phyloP scores from a whole-genome alignment of 2,797 vertebrate species.

The Aldrovandia affinis region DNA sequence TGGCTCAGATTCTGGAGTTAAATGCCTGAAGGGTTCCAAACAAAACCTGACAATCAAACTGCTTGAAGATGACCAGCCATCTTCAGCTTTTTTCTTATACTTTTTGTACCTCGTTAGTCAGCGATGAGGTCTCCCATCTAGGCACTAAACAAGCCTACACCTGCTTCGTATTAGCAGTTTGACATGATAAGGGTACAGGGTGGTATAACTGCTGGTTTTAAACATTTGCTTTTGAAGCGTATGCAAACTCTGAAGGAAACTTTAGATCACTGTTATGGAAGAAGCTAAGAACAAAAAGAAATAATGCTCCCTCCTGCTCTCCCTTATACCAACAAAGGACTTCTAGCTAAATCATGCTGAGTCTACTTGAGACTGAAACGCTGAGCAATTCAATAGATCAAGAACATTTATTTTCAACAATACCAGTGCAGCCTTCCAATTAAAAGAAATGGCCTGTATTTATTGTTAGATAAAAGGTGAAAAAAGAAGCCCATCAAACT shows the following conservation, averaged over 20 bases:
- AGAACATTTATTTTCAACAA: conserved; percentile 53
- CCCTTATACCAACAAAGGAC: conserved; percentile 24
- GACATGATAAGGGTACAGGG: no score
- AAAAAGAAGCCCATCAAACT: conserved; percentile 16
- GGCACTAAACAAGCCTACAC: no score
- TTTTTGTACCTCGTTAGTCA: no score
- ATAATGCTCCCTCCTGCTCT: neutral
- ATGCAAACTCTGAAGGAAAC: neutral
- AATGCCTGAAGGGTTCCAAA: no score
- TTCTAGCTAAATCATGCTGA: neutral
- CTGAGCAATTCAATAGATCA: conserved; percentile 56
- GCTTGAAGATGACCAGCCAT: no score
- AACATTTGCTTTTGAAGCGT: neutral
- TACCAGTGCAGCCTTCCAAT: conserved; percentile 51
- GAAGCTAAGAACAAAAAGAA: neutral
- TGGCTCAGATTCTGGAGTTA: neutral
- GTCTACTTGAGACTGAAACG: conserved; percentile 32
- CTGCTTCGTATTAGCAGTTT: no score
- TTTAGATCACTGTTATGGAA: neutral
- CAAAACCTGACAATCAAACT: no score
- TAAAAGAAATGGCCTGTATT: conserved; percentile 44
- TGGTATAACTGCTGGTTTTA: no score
- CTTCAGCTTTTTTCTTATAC: no score
- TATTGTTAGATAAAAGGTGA: conserved; percentile 42
- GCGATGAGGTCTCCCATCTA: no score